These are phyloP conservation scores for Oreamnos americanus DNA, from an alignment of 2,113 vertebrate genomes.

Conservation along the genomic window DNA sequence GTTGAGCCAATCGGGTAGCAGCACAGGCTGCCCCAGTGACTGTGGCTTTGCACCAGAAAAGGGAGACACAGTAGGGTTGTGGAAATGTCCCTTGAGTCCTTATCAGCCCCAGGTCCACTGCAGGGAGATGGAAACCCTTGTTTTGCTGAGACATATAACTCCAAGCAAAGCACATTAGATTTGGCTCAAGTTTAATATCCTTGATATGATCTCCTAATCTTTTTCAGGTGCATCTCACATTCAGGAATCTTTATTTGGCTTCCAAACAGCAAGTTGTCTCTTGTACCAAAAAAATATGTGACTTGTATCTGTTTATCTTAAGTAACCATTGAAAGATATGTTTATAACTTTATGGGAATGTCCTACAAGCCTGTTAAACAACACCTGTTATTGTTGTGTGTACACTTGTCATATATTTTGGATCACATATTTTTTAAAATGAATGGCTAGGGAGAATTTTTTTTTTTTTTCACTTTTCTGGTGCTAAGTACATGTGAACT, in stretches of 20 bases:
- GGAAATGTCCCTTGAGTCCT: background rate
- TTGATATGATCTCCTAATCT: slow-evolving; percentile 70
- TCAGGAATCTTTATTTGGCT: slow-evolving; percentile 72
- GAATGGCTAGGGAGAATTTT: background rate
- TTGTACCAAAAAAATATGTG: slow-evolving; percentile 67
- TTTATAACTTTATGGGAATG: slow-evolving; percentile 64
- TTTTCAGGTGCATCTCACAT: slow-evolving; percentile 74
- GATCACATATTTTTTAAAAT: background rate
- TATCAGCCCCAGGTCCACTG: background rate
- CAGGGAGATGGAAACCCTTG: background rate
- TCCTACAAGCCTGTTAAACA: slow-evolving; percentile 53
- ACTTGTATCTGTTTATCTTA: slow-evolving; percentile 74
- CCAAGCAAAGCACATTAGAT: slow-evolving; percentile 57
- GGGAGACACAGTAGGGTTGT: accelerated
- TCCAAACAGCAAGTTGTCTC: slow-evolving; percentile 68
- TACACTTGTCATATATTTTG: slow-evolving; percentile 7
- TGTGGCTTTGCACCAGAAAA: background rate
- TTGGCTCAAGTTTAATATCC: slow-evolving; percentile 54
- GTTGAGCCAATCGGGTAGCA: accelerated
- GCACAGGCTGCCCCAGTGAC: background rate
- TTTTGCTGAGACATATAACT: slow-evolving; percentile 60
- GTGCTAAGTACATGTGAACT: background rate
- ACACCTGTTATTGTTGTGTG: slow-evolving; percentile 54
- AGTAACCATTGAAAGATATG: slow-evolving; percentile 73
- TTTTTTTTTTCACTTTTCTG: background rate